Percentiles rank a stretch among this genome's conserved stretches.
phyloP scores from a whole-genome alignment of 2,888 invertebrate species.

The Acleris cristana region DNA sequence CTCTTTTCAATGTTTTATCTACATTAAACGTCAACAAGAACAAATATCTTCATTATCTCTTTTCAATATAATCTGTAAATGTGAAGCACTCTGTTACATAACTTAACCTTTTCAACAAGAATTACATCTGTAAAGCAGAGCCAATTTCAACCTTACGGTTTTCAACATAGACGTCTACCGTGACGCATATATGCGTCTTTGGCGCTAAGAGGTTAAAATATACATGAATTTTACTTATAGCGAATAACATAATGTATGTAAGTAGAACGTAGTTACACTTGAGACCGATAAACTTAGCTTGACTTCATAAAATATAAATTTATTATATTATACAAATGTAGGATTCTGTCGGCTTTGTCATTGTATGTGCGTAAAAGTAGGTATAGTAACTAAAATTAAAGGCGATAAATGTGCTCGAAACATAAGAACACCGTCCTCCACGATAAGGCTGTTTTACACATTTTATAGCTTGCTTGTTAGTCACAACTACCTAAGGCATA shows the following conservation, averaged over 20 bases:
- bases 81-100: background rate
- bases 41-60: too few relatives aligned
- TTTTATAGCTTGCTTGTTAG: too few relatives aligned
- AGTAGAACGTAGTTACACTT: slow-evolving; percentile 13
- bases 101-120: background rate
- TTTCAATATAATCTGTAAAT: too few relatives aligned
- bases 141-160: too few relatives aligned
- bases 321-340: background rate
- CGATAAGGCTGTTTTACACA: too few relatives aligned
- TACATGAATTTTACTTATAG: slow-evolving; percentile 1
- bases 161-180: too few relatives aligned
- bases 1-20: too few relatives aligned
- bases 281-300: slow-evolving; percentile 25
- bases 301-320: background rate
- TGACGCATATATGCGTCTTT: too few relatives aligned
- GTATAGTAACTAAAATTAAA: background rate
- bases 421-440: too few relatives aligned
- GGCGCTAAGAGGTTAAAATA: background rate
- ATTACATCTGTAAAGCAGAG: too few relatives aligned
- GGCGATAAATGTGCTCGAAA: background rate
- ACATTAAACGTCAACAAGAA: too few relatives aligned
- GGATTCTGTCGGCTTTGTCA: background rate
- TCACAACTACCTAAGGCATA: too few relatives aligned
- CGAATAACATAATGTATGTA: slow-evolving; percentile 4
- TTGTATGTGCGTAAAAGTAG: background rate